phyloP scores from a whole-genome alignment of 1,140 invertebrate species.

The Melipona quadrifasciata region DNA sequence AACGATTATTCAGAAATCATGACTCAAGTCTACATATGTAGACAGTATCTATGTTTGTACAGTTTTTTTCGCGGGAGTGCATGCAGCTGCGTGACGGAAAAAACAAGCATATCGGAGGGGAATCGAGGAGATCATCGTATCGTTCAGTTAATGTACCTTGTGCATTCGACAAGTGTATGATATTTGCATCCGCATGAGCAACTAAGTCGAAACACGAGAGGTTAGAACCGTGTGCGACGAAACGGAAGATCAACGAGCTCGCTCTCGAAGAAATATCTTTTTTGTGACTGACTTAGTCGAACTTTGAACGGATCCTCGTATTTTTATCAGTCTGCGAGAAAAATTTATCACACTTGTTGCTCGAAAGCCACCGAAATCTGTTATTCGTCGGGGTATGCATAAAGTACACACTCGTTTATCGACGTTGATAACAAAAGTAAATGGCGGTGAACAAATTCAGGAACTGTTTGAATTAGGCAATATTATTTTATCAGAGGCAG shows the following conservation, averaged over 20 bases:
- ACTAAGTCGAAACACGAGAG: conserved; percentile 18
- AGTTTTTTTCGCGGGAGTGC: conserved; percentile 33
- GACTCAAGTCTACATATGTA: conserved; percentile 59
- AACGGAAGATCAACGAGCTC: background rate
- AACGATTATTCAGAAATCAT: conserved; percentile 69
- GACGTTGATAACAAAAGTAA: conserved; percentile 10
- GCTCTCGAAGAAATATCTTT: background rate
- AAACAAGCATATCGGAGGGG: conserved; percentile 8
- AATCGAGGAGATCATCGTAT: conserved; percentile 10
- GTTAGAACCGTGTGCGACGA: background rate
- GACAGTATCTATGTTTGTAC: conserved; percentile 17
- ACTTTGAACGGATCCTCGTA: background rate
- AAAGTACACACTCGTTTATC: conserved; percentile 23
- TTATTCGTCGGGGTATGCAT: background rate
- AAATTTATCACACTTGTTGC: background rate
- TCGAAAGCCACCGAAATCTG: background rate
- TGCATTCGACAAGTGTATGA: background rate
- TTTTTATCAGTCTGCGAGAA: background rate
- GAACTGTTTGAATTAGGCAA: conserved; percentile 24
- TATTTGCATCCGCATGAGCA: background rate
- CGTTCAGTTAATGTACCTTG: background rate
- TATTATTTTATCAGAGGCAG: conserved; percentile 10
- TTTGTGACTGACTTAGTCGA: background rate
- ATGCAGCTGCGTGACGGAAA: conserved; percentile 27
- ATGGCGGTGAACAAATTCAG: conserved; percentile 4